Evolutionary conservation across 1,140 invertebrate species (phyloP), one percentile per base, ranked within the genome.

Genomic region (Lasioglossum baleicum): DNA sequence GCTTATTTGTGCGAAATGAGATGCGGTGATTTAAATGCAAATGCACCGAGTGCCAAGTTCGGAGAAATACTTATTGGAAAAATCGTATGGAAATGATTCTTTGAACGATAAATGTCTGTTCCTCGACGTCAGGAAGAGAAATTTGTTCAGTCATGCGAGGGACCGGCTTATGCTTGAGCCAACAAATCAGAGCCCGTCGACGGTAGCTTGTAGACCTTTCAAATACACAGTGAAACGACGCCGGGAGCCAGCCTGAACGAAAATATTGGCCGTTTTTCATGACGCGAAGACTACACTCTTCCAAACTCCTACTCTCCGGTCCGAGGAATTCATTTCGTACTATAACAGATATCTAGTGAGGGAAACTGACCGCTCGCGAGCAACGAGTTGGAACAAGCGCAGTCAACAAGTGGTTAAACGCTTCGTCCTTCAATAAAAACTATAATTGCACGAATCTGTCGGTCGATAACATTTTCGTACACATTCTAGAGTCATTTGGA

Each of bases 251-350:
- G 17, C 42, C 20, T 20, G 20, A 22, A 51, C 64, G 26, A 74
- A 64, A 64, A 35, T 64, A 64, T 74, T 60, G 58, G 26, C 26
- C 42, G 26, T 64, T 51, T 74, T n/a, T 74, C 60, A 74, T 48
- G 51, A 64, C 42, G 48, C 17, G 2, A 15, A 73, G 71, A 15
- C n/a, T 65, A 17, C 63, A 6, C 35, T 65, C 63, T 65, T n/a
- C 15, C 17, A n/a, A 65, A 6, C 35, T 58, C 20, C 56, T 58
- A 42, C 35, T n/a, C 35, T 42, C 17, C n/a, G 17, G 8, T 17
- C 22, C 15, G n/a, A 64, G 17, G 60, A 64, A 51, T 74, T 64
- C 60, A 17, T 74, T 64, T 31, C 40, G 17, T 1, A 0, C 2
- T 44, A 60, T 61, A 61, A 26, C n/a, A 72, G 56, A 35, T 61